A percentile compares a stretch with the other conserved stretches of the same genome.
Evolutionary conservation across 1,140 invertebrate species (phyloP).

Genomic region (Trichogramma pretiosum): DNA sequence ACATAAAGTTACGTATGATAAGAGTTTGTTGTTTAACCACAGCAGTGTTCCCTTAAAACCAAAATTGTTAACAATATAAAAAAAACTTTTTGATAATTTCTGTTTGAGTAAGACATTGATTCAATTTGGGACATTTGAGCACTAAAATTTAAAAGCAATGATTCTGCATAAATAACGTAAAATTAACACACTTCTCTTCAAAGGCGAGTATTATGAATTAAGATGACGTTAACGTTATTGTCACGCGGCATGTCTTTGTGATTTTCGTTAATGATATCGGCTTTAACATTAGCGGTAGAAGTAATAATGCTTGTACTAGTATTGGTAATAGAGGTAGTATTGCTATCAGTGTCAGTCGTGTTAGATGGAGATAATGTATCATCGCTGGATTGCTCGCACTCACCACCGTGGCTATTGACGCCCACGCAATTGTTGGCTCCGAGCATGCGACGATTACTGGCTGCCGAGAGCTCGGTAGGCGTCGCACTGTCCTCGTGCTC

Average conservation of each 20-base stretch:
- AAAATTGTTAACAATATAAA: too few species aligned
- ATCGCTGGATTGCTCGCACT: slow-evolving; percentile 26
- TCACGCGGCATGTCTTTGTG: slow-evolving; percentile 22
- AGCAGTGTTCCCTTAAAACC: too few species aligned
- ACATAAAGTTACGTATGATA: too few species aligned
- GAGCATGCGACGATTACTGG: too few species aligned
- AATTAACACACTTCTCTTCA: too few species aligned
- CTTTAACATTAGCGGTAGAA: slow-evolving; percentile 14
- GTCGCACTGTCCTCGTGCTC: slow-evolving; percentile 10
- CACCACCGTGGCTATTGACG: slow-evolving; percentile 40
- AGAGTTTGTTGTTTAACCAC: too few species aligned
- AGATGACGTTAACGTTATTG: slow-evolving; percentile 27
- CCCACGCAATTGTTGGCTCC: slow-evolving; percentile 28
- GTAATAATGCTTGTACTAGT: neutral
- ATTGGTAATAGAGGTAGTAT: neutral
- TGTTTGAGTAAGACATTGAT: too few species aligned
- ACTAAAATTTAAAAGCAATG: too few species aligned
- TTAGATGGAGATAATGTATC: slow-evolving; percentile 1
- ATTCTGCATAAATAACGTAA: too few species aligned
- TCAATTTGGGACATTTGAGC: too few species aligned
- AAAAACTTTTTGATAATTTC: too few species aligned
- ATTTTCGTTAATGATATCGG: slow-evolving; percentile 22
- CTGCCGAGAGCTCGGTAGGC: slow-evolving; percentile 16
- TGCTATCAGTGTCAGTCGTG: slow-evolving; percentile 14
- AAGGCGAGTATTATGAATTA: slow-evolving; percentile 36